Evolutionary conservation across 2,888 invertebrate species (phyloP), one percentile per base, ranked within the genome.

Genomic region (Rosalia funebris): DNA sequence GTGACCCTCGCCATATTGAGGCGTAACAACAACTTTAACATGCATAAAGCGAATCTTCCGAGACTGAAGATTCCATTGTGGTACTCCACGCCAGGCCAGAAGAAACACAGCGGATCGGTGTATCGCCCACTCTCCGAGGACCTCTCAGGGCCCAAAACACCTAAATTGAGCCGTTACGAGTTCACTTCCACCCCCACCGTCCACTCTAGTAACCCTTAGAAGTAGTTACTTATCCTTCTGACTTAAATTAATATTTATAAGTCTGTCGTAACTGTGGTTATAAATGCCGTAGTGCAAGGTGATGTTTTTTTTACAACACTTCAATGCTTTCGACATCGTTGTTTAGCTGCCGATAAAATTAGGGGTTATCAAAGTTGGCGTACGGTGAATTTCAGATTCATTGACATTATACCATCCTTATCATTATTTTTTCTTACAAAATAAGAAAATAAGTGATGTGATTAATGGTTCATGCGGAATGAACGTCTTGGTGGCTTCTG

Each of bases 61-160:
- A 71, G 78, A 39, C 69, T 81, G 42, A 80, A 78, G 61, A 79
- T 81, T 47, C 76, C 78, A 15, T 67, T 75, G 20, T 81, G 80
- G 80, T 71, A 74, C 19, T 68, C 71, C 1, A 72, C 69, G 1
- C 69, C 70, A 12, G 83, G 84, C 62, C 83, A 85, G 37, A 89
- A 88, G 83, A 89, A 88, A 74, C 89, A 90, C 78, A 89, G 89
- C 71, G 89, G 89, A 1, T 84, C 91, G 60, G 90, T 92, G 14
- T 92, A 92, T 81, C 90, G 90, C 75, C 91, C 91, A 68, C 82
- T 92, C 54, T 90, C 91, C 9, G 92, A 92, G 79, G 92, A 92
- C 70, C 86, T 91, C 68, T 84, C 86, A 9, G 88, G 88, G 45
- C 87, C 89, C 2, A 83, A 86, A 75, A 87, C 89, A 73, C 90